Evolutionary conservation across 1,140 invertebrate species (phyloP).

Genomic region (Nephila pilipes): DNA sequence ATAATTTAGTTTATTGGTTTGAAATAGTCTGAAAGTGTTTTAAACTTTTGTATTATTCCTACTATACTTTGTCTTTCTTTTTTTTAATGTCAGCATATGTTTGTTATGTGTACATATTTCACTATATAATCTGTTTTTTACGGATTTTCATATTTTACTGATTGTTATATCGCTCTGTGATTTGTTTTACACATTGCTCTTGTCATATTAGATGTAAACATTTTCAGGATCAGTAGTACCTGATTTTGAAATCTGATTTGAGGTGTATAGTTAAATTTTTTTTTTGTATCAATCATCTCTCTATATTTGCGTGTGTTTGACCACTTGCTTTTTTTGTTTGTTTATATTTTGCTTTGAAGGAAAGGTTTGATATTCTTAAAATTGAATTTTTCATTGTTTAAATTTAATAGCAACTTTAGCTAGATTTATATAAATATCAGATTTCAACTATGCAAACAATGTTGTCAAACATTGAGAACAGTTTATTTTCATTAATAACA

Average conservation of each 20-base stretch:
- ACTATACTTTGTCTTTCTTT: too few species aligned
- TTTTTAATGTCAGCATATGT: not conserved
- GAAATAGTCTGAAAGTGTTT: not conserved
- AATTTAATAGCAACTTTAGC: not conserved
- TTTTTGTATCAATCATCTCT: not conserved
- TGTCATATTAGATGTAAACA: not conserved
- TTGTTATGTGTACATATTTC: conserved; percentile 28
- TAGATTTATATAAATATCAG: not conserved
- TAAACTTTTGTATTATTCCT: not conserved
- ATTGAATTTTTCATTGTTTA: not conserved
- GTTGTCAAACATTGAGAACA: too few species aligned
- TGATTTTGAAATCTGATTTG: not conserved
- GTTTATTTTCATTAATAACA: too few species aligned
- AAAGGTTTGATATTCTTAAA: not conserved
- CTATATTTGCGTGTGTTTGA: not conserved
- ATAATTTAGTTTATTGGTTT: not conserved
- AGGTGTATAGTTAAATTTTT: not conserved
- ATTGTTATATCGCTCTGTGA: conserved; percentile 21
- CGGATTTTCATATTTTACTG: conserved; percentile 20
- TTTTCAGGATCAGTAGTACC: conserved; percentile 16
- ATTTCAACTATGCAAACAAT: not conserved
- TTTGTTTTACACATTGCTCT: not conserved
- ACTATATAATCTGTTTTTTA: not conserved
- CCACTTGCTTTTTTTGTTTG: not conserved
- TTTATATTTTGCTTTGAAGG: not conserved